These are phyloP conservation scores for Oscheius sp. DNA, from an alignment of 1,140 invertebrate species.

Conservation along the genomic window DNA sequence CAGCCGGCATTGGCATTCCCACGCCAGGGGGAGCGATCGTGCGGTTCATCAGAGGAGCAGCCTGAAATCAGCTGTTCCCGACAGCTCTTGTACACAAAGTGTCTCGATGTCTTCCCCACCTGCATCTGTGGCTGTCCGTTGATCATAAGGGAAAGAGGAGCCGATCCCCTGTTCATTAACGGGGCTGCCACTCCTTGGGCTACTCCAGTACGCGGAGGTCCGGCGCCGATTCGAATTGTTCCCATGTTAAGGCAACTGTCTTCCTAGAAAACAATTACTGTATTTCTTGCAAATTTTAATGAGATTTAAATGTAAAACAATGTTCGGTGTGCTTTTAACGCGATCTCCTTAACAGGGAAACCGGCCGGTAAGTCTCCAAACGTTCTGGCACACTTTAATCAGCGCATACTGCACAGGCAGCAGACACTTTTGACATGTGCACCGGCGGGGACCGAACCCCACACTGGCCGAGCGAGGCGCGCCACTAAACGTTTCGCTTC, in stretches of 20 bases:
- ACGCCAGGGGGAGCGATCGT: constrained; percentile 27
- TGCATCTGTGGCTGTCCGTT: constrained; percentile 62
- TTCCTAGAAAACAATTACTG: constrained; percentile 34
- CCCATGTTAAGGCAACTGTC: constrained; percentile 50
- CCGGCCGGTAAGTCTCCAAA: constrained; percentile 6
- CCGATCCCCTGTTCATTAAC: constrained; percentile 78
- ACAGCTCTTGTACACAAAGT: constrained; percentile 64
- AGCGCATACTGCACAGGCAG: background rate
- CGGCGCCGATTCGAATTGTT: constrained; percentile 51
- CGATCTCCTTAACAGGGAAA: constrained; percentile 8
- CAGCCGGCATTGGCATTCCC: background rate
- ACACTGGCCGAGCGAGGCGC: too few relatives aligned
- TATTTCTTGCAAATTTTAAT: background rate
- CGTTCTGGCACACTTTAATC: background rate
- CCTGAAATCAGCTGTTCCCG: too few relatives aligned
- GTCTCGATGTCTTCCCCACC: too few relatives aligned
- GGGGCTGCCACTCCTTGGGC: constrained; percentile 70
- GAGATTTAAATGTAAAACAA: background rate
- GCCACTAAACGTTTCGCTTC: too few relatives aligned
- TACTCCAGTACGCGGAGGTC: constrained; percentile 64
- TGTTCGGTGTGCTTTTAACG: constrained; percentile 23
- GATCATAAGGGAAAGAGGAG: constrained; percentile 66
- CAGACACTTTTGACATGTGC: background rate
- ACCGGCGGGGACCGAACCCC: too few relatives aligned
- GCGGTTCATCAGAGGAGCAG: constrained; percentile 14